Evolutionary conservation across 1,140 invertebrate species (phyloP).

Genomic region (Lordiphosa clarofinis): DNA sequence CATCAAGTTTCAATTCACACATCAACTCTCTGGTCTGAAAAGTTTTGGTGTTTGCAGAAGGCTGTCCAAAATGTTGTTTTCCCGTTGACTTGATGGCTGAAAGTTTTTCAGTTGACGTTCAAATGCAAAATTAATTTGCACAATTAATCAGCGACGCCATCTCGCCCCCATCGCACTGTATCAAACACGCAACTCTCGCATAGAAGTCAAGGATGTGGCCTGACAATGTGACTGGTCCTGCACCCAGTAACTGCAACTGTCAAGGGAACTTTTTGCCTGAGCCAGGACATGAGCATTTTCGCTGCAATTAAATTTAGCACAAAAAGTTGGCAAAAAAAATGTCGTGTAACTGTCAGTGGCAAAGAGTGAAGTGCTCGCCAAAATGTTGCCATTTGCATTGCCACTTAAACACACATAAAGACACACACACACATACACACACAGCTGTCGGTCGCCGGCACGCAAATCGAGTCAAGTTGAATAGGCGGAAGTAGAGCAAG

Average conservation of each 20-base stretch:
- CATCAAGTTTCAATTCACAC: conserved; percentile 19
- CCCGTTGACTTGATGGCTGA: conserved; percentile 32
- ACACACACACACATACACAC: conserved; percentile 25
- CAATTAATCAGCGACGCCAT: conserved; percentile 65
- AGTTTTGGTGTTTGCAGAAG: conserved; percentile 20
- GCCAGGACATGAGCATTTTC: conserved; percentile 56
- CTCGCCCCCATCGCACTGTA: not conserved
- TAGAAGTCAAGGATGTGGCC: no score
- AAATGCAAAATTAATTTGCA: conserved; percentile 72
- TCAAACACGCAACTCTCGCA: not conserved
- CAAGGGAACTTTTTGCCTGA: conserved; percentile 35
- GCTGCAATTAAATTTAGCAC: conserved; percentile 74
- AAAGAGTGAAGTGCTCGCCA: conserved; percentile 64
- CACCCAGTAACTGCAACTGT: conserved; percentile 17
- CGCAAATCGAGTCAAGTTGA: conserved; percentile 77
- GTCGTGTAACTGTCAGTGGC: conserved; percentile 67
- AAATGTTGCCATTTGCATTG: conserved; percentile 77
- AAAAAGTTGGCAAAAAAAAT: conserved; percentile 55
- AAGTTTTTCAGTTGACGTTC: conserved; percentile 52
- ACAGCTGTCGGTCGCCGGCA: conserved; percentile 55
- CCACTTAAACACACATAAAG: conserved; percentile 76
- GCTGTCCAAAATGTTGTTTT: conserved; percentile 14
- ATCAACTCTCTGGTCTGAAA: conserved; percentile 32
- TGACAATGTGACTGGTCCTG: not conserved
- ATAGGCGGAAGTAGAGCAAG: conserved; percentile 77